Base-by-base conservation (phyloP, 2,888 invertebrate species). In the Eupithecia abbreviata region DNA sequence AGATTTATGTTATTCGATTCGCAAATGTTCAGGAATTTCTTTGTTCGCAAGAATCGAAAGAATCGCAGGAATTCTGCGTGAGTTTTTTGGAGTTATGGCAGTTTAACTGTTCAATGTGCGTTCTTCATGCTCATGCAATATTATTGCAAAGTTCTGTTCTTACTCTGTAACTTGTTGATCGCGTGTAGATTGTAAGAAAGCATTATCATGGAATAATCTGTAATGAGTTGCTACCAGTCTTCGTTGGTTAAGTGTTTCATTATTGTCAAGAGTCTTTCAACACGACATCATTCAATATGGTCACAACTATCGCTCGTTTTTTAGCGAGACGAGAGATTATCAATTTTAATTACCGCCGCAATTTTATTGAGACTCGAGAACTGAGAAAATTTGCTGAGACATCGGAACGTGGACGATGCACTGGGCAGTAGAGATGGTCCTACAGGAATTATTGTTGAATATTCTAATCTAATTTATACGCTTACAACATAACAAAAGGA, bases 1-100 rank as follows among this genome's bases (percentile, higher is more conserved):
- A 81, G 82, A 81, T 81, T 80, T 77, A 76, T 75, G 80, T 81
- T 75, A 68, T 41, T 66, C 66, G 66, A 66, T 72, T 75, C 71
- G 71, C 78, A 58, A 78, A 78, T 78, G 51, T 65, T 71, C 18
- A 62, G 51, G 73, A 68, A 78, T 78, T 71, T 73, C 78, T 78
- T 78, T 68, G 75, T 75, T 71, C 71, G 45, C 45, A 18, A 65
- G 78, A 78, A 78, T 75, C 68, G 76, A 55, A 65, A 18, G 47
- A 65, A 65, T 47, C n/a, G 41, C 13, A 41, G 66, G 42, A 66
- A 42, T 66, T 66, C 41, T 66, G 66, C 41, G 66, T 66, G 15
- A 41, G 66, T 66, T 15, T 42, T 66, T 66, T 62, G 62, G 30
- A 30, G 62, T 62, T 30, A 62, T 62, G 62, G 62, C 18, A 3